Conservation (phyloP, 2,888 invertebrate species). For the Cantharis rustica region DNA sequence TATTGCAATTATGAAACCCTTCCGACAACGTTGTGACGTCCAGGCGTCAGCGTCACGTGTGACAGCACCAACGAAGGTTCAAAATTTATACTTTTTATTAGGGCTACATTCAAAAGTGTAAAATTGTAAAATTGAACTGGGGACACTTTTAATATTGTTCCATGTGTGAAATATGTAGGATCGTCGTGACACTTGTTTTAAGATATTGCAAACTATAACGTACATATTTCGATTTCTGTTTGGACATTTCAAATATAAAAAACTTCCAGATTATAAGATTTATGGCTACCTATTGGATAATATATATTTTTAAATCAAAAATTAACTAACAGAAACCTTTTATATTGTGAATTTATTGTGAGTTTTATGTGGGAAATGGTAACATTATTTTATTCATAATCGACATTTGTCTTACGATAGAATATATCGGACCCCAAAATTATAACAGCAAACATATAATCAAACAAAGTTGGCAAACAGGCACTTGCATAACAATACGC, state of each 20-base stretch:
- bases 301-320: neutral
- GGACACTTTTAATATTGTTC: conserved; percentile 43
- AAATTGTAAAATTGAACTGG: conserved; percentile 45
- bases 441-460: conserved; percentile 21
- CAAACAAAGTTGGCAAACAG: conserved; percentile 32
- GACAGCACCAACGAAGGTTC: conserved; percentile 40
- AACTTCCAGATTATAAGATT: neutral
- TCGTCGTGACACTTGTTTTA: conserved; percentile 38
- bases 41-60: conserved; percentile 42
- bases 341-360: neutral
- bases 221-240: neutral
- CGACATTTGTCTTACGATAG: neutral
- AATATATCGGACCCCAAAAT: conserved; percentile 26
- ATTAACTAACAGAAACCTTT: neutral
- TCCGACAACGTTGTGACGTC: conserved; percentile 43
- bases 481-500: conserved; percentile 37
- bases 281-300: neutral
- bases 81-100: conserved; percentile 49
- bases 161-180: conserved; percentile 41
- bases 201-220: conserved; percentile 29
- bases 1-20: conserved; percentile 55
- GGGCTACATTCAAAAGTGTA: conserved; percentile 45
- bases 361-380: neutral
- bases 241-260: neutral
- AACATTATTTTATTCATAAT: neutral